These are phyloP conservation scores for Archilochus colubris DNA, from an alignment of 2,113 vertebrate species.

Conservation along the genomic window DNA sequence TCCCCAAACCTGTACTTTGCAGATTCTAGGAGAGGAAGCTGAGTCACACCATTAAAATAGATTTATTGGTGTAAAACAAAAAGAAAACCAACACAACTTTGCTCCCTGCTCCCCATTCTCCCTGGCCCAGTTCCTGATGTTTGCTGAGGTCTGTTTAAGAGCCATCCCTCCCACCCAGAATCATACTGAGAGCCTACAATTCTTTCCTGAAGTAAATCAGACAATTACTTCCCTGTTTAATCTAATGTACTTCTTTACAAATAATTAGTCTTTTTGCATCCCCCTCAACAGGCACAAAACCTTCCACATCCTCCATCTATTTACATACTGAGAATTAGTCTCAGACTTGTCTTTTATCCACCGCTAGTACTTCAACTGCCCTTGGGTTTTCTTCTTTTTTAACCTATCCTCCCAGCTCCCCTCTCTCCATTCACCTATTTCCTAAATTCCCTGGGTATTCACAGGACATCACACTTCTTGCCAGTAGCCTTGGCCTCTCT, in stretches of 20 bases:
- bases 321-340: background rate
- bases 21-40: background rate
- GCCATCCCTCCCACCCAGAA: background rate
- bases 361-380: background rate
- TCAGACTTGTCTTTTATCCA: background rate
- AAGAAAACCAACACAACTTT: background rate
- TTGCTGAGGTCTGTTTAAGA: background rate
- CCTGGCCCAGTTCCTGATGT: background rate
- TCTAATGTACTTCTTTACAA: background rate
- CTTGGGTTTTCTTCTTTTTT: background rate
- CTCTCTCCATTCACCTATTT: background rate
- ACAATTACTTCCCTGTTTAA: background rate
- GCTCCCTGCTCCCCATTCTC: background rate
- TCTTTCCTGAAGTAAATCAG: background rate
- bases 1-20: background rate
- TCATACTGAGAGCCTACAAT: accelerated
- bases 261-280: background rate
- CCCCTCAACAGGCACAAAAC: background rate
- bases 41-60: background rate
- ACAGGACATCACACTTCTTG: background rate
- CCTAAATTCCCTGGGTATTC: background rate
- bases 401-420: background rate
- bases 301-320: background rate
- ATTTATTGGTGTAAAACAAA: background rate
- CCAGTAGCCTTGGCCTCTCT: background rate